Evolutionary conservation across 2,888 invertebrate species (phyloP).

Genomic region (Chrysina gloriosa): DNA sequence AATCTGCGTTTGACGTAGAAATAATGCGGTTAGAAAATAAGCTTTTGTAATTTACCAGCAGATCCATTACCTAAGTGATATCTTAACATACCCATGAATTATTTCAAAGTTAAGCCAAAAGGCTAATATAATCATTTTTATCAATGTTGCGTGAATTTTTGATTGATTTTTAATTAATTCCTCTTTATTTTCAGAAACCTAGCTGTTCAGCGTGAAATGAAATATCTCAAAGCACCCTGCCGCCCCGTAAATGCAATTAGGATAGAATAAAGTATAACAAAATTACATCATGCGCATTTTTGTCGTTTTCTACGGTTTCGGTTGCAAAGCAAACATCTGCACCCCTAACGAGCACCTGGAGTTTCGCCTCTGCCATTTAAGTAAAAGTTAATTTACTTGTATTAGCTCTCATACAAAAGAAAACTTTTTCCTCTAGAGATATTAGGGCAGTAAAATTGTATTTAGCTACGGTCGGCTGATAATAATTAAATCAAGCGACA

Average conservation of each 20-base stretch:
- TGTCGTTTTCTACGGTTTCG: slow-evolving; percentile 46
- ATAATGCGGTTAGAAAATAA: no score
- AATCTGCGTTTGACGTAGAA: no score
- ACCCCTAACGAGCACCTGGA: slow-evolving; percentile 47
- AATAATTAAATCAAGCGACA: slow-evolving; percentile 56
- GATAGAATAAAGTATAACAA: slow-evolving; percentile 35
- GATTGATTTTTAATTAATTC: slow-evolving; percentile 8
- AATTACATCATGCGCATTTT: slow-evolving; percentile 35
- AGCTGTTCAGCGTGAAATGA: background rate
- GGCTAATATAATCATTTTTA: no score
- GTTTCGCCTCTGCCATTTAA: slow-evolving; percentile 54
- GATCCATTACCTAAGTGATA: no score
- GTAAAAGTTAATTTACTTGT: slow-evolving; percentile 59
- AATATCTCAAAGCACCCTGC: background rate
- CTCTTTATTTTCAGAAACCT: slow-evolving; percentile 12
- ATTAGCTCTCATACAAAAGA: slow-evolving; percentile 59
- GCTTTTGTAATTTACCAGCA: no score
- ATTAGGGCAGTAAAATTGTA: slow-evolving; percentile 57
- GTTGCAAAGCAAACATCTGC: slow-evolving; percentile 52
- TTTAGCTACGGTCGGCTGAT: slow-evolving; percentile 49
- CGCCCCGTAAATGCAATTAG: slow-evolving; percentile 28
- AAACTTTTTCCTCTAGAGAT: slow-evolving; percentile 58
- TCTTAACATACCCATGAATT: no score
- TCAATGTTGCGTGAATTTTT: no score
- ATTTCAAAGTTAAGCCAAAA: no score